Base-by-base conservation (phyloP, 1,140 invertebrate genomes). In the Hylaeus volcanicus region DNA sequence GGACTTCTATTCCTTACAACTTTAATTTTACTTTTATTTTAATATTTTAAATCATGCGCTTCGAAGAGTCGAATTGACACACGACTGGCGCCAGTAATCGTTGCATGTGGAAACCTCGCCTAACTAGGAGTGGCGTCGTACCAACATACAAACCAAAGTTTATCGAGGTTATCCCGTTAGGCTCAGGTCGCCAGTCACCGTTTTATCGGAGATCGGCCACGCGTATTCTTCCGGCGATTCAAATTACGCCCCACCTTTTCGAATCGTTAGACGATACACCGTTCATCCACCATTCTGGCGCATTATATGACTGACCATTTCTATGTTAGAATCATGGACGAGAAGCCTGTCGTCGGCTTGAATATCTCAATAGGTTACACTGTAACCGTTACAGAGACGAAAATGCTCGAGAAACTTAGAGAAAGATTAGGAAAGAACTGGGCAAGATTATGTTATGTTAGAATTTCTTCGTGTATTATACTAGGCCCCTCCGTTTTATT, bases 161-260 rank as follows among this genome's bases (percentile, higher is more conserved):
- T 83, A 86, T 86, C 81, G 69, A 64, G 48, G 60, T 79, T 81
- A 83, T 87, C 77, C 84, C 85, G 85, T 87, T 87, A 87, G 81
- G 43, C 45, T 74, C 60, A 12, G 60, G 69, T 72, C 73, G 39
- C 6, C 66, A 53, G 43, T 51, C 60, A 45, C 45, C 58, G 76
- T 80, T 83, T 74, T 83, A 78, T 86, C 84, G 26, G 58, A 64
- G 64, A 78, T 64, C 60, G 73, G 12, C 15, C 9, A 12, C 45
- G 12, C 68, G 73, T 66, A 80, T 81, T 66, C 70, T 66, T 69
- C 61, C 58, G 65, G 63, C 43, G 51, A 74, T 83, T 41, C 43
- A 74, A 78, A 41, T 51, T 60, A 65, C 15, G 68, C 14, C 64
- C 43, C 69, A 79, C n/a, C 80, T 86, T 53, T 68, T 37, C 56